phyloP scores from a whole-genome alignment of 2,888 invertebrate species.

The Acanthosepion lycidas region DNA sequence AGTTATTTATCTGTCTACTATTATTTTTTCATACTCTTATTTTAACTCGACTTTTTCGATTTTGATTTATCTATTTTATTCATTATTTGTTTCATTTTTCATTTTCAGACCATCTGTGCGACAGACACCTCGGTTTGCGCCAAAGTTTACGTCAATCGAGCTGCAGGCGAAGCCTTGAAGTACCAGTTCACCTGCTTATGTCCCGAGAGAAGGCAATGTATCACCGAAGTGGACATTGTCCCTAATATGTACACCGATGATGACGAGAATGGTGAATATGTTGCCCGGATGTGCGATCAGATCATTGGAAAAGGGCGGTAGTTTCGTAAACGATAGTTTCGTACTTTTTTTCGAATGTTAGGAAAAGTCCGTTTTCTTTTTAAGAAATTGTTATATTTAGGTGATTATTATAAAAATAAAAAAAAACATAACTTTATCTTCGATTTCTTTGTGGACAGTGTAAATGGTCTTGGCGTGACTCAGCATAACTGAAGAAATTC shows the following conservation, averaged over 20 bases:
- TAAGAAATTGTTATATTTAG: not conserved
- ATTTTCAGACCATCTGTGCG: not conserved
- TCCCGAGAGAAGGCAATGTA: not conserved
- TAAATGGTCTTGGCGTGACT: not conserved
- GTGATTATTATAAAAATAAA: not conserved
- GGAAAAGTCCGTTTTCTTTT: not conserved
- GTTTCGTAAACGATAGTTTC: not conserved
- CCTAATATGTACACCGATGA: conserved; percentile 33
- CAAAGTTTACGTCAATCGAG: conserved; percentile 44
- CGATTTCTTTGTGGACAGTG: not conserved
- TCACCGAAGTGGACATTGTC: conserved; percentile 38
- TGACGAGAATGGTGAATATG: conserved; percentile 43
- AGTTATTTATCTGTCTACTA: too few species aligned
- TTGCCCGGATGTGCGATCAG: conserved; percentile 8
- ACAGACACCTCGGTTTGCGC: not conserved
- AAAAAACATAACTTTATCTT: not conserved
- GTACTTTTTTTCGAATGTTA: not conserved
- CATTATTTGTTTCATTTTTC: not conserved
- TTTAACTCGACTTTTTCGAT: too few species aligned
- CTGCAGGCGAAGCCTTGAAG: conserved; percentile 23
- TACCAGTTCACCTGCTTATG: conserved; percentile 44
- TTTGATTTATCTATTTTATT: not conserved
- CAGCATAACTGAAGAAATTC: not conserved
- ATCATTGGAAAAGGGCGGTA: conserved; percentile 47
- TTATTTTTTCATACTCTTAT: too few species aligned